phyloP scores from a whole-genome alignment of 1,140 invertebrate genomes.

The Drosophila nasuta region DNA sequence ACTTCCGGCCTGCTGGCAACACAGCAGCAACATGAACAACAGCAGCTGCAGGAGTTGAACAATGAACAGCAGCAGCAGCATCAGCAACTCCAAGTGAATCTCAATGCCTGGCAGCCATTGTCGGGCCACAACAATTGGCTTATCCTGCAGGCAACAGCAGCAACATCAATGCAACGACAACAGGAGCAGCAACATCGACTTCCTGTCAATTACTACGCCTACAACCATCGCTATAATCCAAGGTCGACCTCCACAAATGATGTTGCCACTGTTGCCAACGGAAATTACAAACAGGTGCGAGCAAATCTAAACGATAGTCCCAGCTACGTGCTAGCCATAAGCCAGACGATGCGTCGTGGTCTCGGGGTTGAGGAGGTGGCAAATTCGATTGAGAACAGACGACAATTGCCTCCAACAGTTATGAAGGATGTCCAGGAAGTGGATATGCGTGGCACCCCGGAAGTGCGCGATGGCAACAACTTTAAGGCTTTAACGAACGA shows the following conservation, averaged over 20 bases:
- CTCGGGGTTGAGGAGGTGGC: background rate
- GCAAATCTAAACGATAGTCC: slow-evolving; percentile 47
- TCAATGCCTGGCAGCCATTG: slow-evolving; percentile 70
- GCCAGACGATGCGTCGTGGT: slow-evolving; percentile 59
- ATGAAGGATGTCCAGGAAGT: slow-evolving; percentile 35
- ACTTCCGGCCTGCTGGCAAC: slow-evolving; percentile 50
- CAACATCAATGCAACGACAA: slow-evolving; percentile 57
- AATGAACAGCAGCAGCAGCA: slow-evolving; percentile 43
- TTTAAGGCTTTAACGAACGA: slow-evolving; percentile 37
- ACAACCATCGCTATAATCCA: slow-evolving; percentile 75
- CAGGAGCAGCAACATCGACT: slow-evolving; percentile 43
- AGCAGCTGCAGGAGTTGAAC: slow-evolving; percentile 12
- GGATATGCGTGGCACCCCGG: slow-evolving; percentile 43
- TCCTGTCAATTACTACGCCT: slow-evolving; percentile 78
- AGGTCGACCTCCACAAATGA: slow-evolving; percentile 30
- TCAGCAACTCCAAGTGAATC: slow-evolving; percentile 50
- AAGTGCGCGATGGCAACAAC: slow-evolving; percentile 40
- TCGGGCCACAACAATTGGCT: slow-evolving; percentile 75
- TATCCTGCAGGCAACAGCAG: slow-evolving; percentile 71
- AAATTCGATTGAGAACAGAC: slow-evolving; percentile 5
- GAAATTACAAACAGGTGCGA: slow-evolving; percentile 77
- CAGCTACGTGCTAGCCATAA: slow-evolving; percentile 71
- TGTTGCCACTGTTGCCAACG: slow-evolving; percentile 36
- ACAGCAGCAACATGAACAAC: slow-evolving; percentile 16
- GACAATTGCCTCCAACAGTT: slow-evolving; percentile 47